Evolutionary conservation across 2,888 invertebrate genomes (phyloP).

Genomic region (Molanna angustata): DNA sequence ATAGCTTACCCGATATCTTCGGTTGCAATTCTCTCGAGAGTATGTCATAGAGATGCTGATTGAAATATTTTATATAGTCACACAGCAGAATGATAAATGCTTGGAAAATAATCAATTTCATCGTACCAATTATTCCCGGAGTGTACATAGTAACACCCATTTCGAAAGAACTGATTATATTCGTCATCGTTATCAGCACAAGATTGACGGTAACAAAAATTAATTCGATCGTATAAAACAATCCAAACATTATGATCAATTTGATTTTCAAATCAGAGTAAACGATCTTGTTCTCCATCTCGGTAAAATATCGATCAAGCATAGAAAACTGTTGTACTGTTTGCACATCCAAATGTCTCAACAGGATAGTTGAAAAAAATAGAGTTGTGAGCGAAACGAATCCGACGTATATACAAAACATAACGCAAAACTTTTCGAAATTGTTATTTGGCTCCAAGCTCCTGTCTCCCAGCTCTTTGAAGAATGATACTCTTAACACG

Average conservation of each 20-base stretch:
- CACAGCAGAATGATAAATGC: background rate
- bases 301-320: background rate
- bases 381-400: background rate
- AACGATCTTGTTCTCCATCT: background rate
- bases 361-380: background rate
- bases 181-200: background rate
- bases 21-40: background rate
- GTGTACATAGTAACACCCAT: background rate
- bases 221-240: background rate
- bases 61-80: background rate
- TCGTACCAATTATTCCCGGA: background rate
- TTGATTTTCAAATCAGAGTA: background rate
- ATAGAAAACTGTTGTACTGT: background rate
- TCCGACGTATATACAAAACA: slow-evolving; percentile 1
- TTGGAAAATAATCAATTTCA: background rate
- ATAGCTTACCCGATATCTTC: background rate
- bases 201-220: background rate
- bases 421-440: background rate
- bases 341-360: background rate
- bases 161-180: background rate
- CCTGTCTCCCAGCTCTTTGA: too few relatives aligned
- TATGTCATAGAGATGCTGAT: background rate
- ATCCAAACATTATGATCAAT: background rate
- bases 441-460: too few relatives aligned
- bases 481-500: too few relatives aligned